Base-by-base conservation (phyloP, 2,888 invertebrate species). In the Drosophila quinaria region DNA sequence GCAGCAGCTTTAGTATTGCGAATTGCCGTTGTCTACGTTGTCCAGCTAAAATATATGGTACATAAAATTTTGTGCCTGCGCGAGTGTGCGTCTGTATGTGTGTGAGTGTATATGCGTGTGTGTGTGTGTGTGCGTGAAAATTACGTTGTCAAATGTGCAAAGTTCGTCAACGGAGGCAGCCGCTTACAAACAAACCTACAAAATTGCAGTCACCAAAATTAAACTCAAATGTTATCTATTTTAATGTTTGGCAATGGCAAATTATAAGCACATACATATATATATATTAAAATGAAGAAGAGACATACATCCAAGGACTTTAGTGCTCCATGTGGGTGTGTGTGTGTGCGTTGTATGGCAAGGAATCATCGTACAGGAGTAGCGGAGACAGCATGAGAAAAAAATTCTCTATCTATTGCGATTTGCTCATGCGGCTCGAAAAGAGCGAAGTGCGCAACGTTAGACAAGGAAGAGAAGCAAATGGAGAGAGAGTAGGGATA, bases 381-480 rank as follows among this genome's bases (percentile, higher is more conserved):
- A 78, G 81, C 46, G 78, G 80, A 74, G 72, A 74, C 69, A 84
- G 76, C 70, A 52, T 73, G 67, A 74, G 63, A 74, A 78, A 76
- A 90, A 90, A 91, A 87, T 88, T 91, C 90, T 91, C 91, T 91
- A 91, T 91, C 91, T 91, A 90, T 91, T 89, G 91, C 91, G 91
- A 90, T 90, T 90, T 83, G 89, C 78, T 88, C 87, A 84, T 86
- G 86, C 83, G 87, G 81, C 84, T 84, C 81, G 77, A 78, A 84
- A 89, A 89, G 89, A 86, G 85, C 83, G 72, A 77, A 80, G 78
- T 74, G 75, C 82, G 73, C 80, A 83, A 64, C 56, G 78, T 58
- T 66, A 44, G 61, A 37, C 44, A 33, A 49, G 50, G 41, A 42
- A 17, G 46, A 50, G 19, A 2, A 19, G 29, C 46, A 29, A 35